These are phyloP conservation scores for Amphipyra berbera DNA, from an alignment of 2,888 invertebrate genomes.

Conservation along the genomic window DNA sequence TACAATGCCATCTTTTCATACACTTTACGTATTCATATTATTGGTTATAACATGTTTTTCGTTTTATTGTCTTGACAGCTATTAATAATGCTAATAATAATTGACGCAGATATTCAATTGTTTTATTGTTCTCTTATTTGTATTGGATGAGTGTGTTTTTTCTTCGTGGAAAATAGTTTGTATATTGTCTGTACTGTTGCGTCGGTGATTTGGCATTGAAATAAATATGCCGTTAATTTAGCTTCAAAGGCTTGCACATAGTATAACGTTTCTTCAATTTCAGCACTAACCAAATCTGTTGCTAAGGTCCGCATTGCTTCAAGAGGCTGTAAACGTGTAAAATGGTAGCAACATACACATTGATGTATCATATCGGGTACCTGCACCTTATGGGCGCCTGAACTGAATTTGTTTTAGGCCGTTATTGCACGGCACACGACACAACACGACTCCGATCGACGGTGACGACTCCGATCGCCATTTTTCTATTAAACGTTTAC, in stretches of 20 bases:
- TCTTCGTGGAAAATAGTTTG: conserved; percentile 16
- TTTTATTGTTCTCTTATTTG: conserved; percentile 36
- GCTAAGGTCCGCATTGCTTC: no score
- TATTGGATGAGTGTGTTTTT: conserved; percentile 28
- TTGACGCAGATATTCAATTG: conserved; percentile 65
- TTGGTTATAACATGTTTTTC: conserved; percentile 67
- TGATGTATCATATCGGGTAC: no score
- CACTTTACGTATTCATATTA: conserved; percentile 64
- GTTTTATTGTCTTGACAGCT: conserved; percentile 57
- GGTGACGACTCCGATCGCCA: no score
- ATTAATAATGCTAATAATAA: conserved; percentile 72
- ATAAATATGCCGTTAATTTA: not conserved
- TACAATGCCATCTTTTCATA: conserved; percentile 62
- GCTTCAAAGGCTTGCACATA: not conserved
- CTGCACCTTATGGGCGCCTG: no score
- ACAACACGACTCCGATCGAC: no score
- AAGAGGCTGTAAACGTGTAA: no score
- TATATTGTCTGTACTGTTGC: not conserved
- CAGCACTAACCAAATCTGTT: no score
- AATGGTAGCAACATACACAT: no score
- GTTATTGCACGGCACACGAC: no score
- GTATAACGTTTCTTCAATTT: no score
- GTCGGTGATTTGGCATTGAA: conserved; percentile 10
- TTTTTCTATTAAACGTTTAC: no score
- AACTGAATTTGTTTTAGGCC: no score